Conservation (phyloP, 2,113 vertebrate species). For the Fulmarus glacialis region DNA sequence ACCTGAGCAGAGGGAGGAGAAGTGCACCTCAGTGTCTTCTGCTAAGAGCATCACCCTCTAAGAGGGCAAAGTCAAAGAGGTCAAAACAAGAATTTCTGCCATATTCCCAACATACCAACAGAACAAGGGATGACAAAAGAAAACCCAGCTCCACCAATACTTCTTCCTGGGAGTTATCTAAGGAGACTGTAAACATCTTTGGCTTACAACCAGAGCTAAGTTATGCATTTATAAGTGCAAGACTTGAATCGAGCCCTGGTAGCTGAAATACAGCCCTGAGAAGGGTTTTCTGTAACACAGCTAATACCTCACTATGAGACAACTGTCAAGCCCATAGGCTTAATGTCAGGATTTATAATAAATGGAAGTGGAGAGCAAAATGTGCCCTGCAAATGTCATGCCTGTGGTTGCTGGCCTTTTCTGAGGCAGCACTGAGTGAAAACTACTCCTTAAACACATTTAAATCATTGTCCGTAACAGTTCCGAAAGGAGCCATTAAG, state of each 20-base stretch:
- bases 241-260: neutral
- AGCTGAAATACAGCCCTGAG: neutral
- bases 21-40: neutral
- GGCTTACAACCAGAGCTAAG: neutral
- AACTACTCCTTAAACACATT: neutral
- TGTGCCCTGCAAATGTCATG: neutral
- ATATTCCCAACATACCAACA: fast-evolving
- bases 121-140: neutral
- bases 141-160: neutral
- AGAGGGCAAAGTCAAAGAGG: neutral
- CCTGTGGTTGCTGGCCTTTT: neutral
- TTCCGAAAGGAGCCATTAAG: conserved; percentile 2
- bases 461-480: neutral
- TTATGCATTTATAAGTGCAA: neutral
- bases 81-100: neutral
- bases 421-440: neutral
- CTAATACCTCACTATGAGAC: neutral
- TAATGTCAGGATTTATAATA: neutral
- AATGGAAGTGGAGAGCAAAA: neutral
- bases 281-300: neutral
- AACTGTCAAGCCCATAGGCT: neutral
- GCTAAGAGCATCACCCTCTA: neutral
- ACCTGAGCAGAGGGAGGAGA: neutral
- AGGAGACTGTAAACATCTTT: neutral
- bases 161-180: neutral